Conservation (phyloP, 2,113 vertebrate species). For the Xiphorhynchus elegans region DNA sequence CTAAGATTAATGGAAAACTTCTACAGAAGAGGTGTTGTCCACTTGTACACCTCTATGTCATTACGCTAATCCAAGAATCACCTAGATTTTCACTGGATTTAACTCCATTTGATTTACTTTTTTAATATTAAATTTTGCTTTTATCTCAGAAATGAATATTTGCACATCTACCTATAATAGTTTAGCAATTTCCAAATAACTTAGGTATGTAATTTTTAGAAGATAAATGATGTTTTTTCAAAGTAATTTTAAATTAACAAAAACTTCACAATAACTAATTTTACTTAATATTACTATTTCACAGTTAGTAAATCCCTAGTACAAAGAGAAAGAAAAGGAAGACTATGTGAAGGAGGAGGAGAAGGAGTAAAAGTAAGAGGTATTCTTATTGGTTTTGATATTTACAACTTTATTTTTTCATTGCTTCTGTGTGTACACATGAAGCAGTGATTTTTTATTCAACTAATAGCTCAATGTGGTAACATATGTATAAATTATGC, state of each 20-base stretch:
- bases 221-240: background rate
- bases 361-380: fast-evolving
- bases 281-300: background rate
- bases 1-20: background rate
- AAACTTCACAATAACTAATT: background rate
- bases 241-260: background rate
- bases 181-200: background rate
- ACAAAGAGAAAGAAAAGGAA: background rate
- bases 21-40: background rate
- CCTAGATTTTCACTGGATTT: background rate
- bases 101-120: background rate
- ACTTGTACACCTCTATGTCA: background rate
- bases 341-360: background rate
- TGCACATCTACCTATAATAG: background rate
- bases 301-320: background rate
- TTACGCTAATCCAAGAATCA: background rate
- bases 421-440: background rate
- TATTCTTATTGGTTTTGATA: background rate
- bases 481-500: background rate
- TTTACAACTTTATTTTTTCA: background rate
- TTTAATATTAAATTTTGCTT: background rate
- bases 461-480: background rate
- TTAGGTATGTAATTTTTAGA: background rate
- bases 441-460: background rate
- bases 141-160: background rate